A percentile compares a stretch with the other conserved stretches of the same genome.
These are phyloP conservation scores for Montipora foliosa DNA, from an alignment of 64 coral and sea anemone genomes.

Conservation along the genomic window DNA sequence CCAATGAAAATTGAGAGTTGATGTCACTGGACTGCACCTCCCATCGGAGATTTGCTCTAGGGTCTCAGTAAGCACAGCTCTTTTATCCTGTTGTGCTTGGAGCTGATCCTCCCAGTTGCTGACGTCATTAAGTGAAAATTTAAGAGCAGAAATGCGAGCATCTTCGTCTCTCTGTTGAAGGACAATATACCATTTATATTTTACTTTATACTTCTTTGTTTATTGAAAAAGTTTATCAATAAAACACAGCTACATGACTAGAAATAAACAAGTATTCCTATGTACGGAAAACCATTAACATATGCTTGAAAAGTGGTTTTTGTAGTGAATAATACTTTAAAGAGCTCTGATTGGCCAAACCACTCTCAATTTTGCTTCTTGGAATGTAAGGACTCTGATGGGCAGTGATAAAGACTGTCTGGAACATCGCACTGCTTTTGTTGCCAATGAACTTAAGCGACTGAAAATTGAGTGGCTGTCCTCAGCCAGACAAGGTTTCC, in stretches of 20 bases:
- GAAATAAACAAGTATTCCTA: neutral
- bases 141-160: neutral
- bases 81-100: conserved; percentile 29
- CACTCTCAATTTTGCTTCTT: too few species aligned
- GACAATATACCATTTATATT: neutral
- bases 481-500: too few species aligned
- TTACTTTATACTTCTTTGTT: neutral
- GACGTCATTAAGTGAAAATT: neutral
- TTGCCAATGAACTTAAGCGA: too few species aligned
- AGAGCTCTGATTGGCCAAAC: too few species aligned
- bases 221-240: conserved; percentile 3
- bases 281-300: neutral
- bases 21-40: conserved; percentile 46
- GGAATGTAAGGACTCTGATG: too few species aligned
- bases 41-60: neutral
- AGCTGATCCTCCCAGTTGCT: conserved; percentile 59
- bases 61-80: neutral
- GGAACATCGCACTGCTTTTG: too few species aligned
- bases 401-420: too few species aligned
- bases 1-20: conserved; percentile 60
- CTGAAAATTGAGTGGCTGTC: too few species aligned
- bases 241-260: neutral
- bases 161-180: conserved; percentile 1
- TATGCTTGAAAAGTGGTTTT: too few species aligned
- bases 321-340: too few species aligned